A percentile compares a stretch with the other conserved stretches of the same genome.
These are phyloP conservation scores for Calyptommatus sinebrachiatus DNA, from an alignment of 2,113 vertebrate genomes.

Conservation along the genomic window DNA sequence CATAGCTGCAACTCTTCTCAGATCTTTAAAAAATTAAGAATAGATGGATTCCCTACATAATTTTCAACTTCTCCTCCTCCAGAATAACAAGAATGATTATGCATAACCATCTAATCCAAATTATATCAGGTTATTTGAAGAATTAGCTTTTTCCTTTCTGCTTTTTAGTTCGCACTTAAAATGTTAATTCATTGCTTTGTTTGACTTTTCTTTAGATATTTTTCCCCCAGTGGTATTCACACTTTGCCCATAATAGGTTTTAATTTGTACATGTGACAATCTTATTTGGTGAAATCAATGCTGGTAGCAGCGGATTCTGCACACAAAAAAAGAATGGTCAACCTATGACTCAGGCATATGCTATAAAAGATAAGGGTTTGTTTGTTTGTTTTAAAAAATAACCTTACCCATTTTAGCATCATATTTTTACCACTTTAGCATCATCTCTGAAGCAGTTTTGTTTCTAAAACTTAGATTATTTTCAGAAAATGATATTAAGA, in stretches of 20 bases:
- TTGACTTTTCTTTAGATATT: background rate
- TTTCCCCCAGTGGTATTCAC: background rate
- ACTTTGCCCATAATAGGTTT: background rate
- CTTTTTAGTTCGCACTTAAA: background rate
- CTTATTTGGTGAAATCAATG: background rate
- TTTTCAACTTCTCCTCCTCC: background rate
- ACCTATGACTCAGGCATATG: background rate
- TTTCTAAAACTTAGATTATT: slow-evolving; percentile 18
- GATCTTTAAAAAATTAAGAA: slow-evolving; percentile 29
- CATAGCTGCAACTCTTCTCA: background rate
- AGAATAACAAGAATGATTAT: background rate
- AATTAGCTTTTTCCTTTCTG: background rate
- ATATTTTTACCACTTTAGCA: background rate
- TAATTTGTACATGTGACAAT: background rate
- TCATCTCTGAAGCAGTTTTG: background rate
- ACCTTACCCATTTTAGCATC: background rate
- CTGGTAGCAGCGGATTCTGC: background rate
- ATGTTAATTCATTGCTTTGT: background rate
- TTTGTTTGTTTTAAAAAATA: background rate
- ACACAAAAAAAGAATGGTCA: background rate
- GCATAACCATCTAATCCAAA: slow-evolving; percentile 6
- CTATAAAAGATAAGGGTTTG: background rate
- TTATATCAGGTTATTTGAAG: background rate
- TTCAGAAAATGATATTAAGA: slow-evolving; percentile 20
- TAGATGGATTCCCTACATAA: slow-evolving; percentile 7